Base-by-base conservation (phyloP, 2,797 vertebrate genomes). In the Ctenopoma kingsleyae region DNA sequence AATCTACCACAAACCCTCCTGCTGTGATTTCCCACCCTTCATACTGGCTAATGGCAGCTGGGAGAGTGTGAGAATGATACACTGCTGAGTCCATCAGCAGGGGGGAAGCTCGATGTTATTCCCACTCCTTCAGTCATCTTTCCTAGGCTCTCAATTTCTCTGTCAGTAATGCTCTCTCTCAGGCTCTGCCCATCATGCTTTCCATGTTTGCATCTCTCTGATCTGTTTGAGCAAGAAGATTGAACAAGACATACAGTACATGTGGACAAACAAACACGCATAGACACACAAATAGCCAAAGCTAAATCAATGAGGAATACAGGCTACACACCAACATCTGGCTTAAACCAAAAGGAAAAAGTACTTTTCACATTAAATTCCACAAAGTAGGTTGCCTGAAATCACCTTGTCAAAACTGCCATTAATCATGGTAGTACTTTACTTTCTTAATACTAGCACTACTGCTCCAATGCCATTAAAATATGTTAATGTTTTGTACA, bases 11-110 rank as follows among this genome's bases (percentile, higher is more conserved):
- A 46, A 56, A 25, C 35, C 40, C 57, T 35, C 76, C 73, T 59
- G 62, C 70, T 77, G 73, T 38, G 76, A 71, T 63, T 59, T 62
- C 72, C 78, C 66, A 54, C 51, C 58, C 13, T 23, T 48, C 41
- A 48, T 32, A 65, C 47, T 8, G 44, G 19, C 47, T 76, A 59
- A 78, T 76, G 67, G 63, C 70, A 65, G 62, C 48, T 50, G 20
- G 30, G 51, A 59, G 58, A 65, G 61, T 53, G 69, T 64, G 66
- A 50, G 63, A 72, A 53, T 66, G 53, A 82, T 47, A 9, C 52
- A 68, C 62, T 65, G 36, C 61, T 58, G 55, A 58, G 73, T 71
- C 48, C 36, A 60, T 69, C 71, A 57, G 55, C 55, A 60, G 67
- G 64, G 35, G 53, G 51, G 36, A 38, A 23, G 16, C 38, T 50